A percentile compares a stretch with the other conserved stretches of the same genome.
phyloP scores from a whole-genome alignment of 2,888 invertebrate species.

The Drosophila mettleri region DNA sequence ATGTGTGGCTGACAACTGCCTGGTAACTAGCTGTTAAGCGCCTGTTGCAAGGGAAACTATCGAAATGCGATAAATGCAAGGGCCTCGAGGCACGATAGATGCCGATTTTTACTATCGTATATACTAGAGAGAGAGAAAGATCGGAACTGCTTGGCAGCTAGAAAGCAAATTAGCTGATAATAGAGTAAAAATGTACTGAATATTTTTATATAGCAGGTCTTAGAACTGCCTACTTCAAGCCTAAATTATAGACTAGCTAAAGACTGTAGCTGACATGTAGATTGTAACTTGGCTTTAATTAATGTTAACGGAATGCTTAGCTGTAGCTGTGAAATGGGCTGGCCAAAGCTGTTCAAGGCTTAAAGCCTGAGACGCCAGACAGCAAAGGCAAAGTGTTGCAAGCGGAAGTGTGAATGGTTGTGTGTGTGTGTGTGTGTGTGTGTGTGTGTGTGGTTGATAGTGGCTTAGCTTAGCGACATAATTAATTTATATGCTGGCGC shows the following conservation, averaged over 20 bases:
- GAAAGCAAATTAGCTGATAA: no score
- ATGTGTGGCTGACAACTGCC: constrained; percentile 21
- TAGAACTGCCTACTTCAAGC: neutral
- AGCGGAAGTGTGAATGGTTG: constrained; percentile 13
- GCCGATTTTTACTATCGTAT: no score
- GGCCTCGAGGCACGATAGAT: no score
- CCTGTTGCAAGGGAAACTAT: neutral
- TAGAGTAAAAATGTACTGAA: no score
- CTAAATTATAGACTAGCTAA: neutral
- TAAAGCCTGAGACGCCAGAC: constrained; percentile 4
- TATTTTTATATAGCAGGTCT: no score
- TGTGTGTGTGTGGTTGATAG: constrained; percentile 11
- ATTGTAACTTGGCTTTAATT: constrained; percentile 53
- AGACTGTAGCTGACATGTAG: neutral
- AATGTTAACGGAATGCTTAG: constrained; percentile 51
- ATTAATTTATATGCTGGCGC: constrained; percentile 69
- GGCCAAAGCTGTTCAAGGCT: constrained; percentile 10
- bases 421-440: constrained; percentile 7
- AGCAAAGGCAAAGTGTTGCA: constrained; percentile 18
- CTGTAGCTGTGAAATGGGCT: constrained; percentile 1
- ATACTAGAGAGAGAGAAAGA: no score
- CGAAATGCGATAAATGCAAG: neutral
- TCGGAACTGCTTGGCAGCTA: no score
- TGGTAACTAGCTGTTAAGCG: neutral
- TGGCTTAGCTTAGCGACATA: constrained; percentile 56